Evolutionary conservation across 53 echinoderm and acorn worm species (phyloP).

Genomic region (Zoroaster sp.): DNA sequence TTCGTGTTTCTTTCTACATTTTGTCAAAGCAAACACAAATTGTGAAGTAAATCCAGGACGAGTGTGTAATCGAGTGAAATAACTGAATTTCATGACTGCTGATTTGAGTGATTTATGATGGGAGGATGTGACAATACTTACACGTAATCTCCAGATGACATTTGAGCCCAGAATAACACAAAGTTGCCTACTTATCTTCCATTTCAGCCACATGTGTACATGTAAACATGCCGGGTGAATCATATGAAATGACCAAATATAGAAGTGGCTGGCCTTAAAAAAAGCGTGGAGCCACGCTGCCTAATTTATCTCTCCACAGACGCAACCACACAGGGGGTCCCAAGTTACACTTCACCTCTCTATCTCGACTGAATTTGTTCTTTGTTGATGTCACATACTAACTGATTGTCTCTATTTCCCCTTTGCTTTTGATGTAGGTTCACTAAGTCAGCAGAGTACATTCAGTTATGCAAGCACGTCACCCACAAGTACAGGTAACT

Average conservation of each 20-base stretch:
- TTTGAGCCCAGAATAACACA: not conserved
- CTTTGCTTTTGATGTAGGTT: slow-evolving; percentile 31
- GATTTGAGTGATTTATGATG: too few species aligned
- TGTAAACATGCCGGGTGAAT: not conserved
- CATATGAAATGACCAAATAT: slow-evolving; percentile 44
- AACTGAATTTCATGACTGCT: too few species aligned
- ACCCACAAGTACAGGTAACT: slow-evolving; percentile 51
- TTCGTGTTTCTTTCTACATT: too few species aligned
- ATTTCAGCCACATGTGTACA: not conserved
- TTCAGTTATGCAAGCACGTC: slow-evolving; percentile 61
- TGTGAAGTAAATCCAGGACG: too few species aligned
- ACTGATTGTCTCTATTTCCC: not conserved
- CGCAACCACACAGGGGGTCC: not conserved
- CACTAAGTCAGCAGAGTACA: slow-evolving; percentile 53
- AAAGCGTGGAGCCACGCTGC: not conserved
- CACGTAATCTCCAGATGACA: not conserved
- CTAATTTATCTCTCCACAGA: not conserved
- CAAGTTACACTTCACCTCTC: not conserved
- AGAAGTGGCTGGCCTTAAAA: not conserved
- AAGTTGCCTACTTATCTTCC: not conserved
- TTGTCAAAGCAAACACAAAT: too few species aligned
- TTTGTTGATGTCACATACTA: not conserved
- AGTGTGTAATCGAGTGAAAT: too few species aligned
- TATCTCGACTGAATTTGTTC: not conserved
- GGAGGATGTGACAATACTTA: too few species aligned